These are phyloP conservation scores for Nemoura dubitans DNA, from an alignment of 2,888 invertebrate genomes.

Conservation along the genomic window DNA sequence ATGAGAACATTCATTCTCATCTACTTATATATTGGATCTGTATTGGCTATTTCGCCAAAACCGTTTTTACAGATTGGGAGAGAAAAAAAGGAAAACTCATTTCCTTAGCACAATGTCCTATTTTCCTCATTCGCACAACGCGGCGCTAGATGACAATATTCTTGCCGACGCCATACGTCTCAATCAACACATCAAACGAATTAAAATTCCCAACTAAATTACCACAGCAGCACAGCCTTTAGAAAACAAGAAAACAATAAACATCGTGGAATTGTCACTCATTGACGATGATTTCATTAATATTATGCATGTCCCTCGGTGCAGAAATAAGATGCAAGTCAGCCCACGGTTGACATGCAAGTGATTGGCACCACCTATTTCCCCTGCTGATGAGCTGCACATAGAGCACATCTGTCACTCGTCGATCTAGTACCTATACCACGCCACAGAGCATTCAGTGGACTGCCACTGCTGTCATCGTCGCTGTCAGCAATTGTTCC, in stretches of 20 bases:
- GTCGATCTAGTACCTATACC: no score
- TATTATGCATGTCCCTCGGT: not conserved
- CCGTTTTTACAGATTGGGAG: not conserved
- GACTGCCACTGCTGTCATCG: no score
- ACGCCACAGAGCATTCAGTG: no score
- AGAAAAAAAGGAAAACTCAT: not conserved
- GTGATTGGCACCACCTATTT: conserved; percentile 1
- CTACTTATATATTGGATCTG: not conserved
- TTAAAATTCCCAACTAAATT: not conserved
- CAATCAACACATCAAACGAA: not conserved
- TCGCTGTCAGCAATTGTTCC: no score
- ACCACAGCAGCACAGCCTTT: not conserved
- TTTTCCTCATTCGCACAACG: no score
- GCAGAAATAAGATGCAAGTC: conserved; percentile 26
- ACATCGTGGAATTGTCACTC: not conserved
- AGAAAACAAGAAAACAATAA: not conserved
- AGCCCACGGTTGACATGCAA: not conserved
- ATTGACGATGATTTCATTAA: not conserved
- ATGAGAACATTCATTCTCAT: no score
- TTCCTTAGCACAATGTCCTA: not conserved
- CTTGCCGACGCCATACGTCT: not conserved
- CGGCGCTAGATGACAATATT: no score
- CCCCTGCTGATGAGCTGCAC: not conserved
- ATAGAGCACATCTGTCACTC: not conserved
- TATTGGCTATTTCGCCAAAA: not conserved